Conservation (phyloP, 37 sponge, comb jelly and placozoan genomes). For the Chondrilla cf. caribensis region DNA sequence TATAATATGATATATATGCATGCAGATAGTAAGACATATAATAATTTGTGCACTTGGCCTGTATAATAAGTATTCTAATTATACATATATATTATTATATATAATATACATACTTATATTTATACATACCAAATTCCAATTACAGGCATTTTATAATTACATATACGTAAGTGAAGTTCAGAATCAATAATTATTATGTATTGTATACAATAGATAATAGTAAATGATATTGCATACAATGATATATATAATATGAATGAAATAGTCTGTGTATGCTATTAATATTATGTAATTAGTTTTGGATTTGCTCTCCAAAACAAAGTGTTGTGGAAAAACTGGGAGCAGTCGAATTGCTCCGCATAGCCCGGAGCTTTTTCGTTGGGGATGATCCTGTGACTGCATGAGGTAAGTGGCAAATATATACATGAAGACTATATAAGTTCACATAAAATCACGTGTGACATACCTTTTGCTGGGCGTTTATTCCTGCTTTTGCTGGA, state of each 20-base stretch:
- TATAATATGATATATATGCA: neutral
- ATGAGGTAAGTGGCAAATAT: neutral
- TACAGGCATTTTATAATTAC: neutral
- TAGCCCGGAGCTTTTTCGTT: no score
- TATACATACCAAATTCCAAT: no score
- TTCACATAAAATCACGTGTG: neutral
- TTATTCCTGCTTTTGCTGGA: no score
- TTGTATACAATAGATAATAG: neutral
- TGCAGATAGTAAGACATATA: neutral
- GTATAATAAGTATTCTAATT: no score
- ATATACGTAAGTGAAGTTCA: neutral
- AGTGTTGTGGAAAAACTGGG: neutral
- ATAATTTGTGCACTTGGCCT: no score
- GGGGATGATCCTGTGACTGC: neutral
- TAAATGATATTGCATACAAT: neutral
- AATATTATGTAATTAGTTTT: neutral
- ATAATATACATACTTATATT: no score
- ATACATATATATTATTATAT: no score
- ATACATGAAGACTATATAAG: no score
- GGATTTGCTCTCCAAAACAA: slow-evolving; percentile 4
- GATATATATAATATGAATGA: neutral
- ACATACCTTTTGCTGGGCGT: no score
- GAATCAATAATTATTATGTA: neutral
- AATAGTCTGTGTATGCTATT: neutral
- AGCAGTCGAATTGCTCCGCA: neutral